Conservation (phyloP, 2,113 vertebrate species). For the Lepidothrix coronata region DNA sequence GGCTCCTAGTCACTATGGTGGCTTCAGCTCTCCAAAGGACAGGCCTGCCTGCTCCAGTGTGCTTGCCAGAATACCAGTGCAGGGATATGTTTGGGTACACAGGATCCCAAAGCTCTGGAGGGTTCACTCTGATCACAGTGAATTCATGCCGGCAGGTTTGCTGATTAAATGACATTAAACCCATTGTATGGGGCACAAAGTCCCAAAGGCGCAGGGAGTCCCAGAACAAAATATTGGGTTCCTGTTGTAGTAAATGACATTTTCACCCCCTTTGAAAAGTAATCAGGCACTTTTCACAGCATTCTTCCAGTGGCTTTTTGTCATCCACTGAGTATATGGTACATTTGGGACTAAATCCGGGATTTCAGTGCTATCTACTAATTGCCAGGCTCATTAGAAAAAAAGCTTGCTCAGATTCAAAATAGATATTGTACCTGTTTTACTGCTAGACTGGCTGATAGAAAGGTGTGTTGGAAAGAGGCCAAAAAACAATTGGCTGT, state of each 20-base stretch:
- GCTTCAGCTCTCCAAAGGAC: background rate
- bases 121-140: background rate
- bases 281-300: background rate
- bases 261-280: background rate
- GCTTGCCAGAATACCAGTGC: background rate
- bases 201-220: background rate
- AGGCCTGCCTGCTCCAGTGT: background rate
- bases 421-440: background rate
- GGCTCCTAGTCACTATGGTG: background rate
- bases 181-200: background rate
- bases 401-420: background rate
- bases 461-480: background rate
- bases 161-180: background rate
- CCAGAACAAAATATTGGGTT: background rate
- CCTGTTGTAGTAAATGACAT: background rate
- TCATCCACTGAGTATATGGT: background rate
- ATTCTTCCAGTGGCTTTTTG: background rate
- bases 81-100: fast-evolving
- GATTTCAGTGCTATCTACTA: background rate
- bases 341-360: background rate
- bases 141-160: background rate
- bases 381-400: background rate
- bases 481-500: background rate
- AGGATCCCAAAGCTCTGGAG: background rate
- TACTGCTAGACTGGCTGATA: background rate